These are phyloP conservation scores for Rhinogobio ventralis DNA, from an alignment of 2,797 vertebrate species.

Conservation along the genomic window DNA sequence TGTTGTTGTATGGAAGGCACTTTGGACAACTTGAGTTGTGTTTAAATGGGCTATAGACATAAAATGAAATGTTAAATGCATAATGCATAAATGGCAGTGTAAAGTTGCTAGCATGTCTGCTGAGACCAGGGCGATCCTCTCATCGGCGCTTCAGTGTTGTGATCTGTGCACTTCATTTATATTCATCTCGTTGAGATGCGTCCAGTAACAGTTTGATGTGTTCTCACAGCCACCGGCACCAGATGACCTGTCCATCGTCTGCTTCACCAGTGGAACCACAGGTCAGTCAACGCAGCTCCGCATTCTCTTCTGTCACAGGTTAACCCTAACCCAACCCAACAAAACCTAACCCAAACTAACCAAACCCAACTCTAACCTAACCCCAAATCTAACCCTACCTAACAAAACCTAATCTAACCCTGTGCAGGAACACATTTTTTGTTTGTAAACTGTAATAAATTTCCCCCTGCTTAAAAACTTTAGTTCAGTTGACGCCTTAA, in stretches of 20 bases:
- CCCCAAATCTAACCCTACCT: too few species aligned
- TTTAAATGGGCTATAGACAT: background rate
- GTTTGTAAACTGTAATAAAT: too few species aligned
- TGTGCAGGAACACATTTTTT: too few species aligned
- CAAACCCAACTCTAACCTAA: too few species aligned
- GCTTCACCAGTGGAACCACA: slow-evolving; percentile 86
- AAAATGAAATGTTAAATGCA: background rate
- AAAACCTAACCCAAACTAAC: too few species aligned
- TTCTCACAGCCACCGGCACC: slow-evolving; percentile 75
- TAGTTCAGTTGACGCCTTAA: too few species aligned
- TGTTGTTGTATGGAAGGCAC: too few species aligned
- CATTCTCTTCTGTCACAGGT: background rate
- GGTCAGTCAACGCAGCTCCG: slow-evolving; percentile 64
- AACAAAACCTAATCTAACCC: too few species aligned
- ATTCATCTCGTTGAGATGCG: background rate
- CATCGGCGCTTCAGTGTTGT: background rate
- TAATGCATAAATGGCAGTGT: background rate
- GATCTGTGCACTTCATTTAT: background rate
- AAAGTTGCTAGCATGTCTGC: background rate
- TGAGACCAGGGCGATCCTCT: background rate
- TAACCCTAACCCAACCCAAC: background rate
- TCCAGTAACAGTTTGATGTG: background rate
- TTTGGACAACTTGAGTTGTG: too few species aligned
- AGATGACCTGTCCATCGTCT: slow-evolving; percentile 82
- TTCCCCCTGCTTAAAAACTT: too few species aligned